phyloP scores from a whole-genome alignment of 2,113 vertebrate species.

The Istiophorus platypterus region DNA sequence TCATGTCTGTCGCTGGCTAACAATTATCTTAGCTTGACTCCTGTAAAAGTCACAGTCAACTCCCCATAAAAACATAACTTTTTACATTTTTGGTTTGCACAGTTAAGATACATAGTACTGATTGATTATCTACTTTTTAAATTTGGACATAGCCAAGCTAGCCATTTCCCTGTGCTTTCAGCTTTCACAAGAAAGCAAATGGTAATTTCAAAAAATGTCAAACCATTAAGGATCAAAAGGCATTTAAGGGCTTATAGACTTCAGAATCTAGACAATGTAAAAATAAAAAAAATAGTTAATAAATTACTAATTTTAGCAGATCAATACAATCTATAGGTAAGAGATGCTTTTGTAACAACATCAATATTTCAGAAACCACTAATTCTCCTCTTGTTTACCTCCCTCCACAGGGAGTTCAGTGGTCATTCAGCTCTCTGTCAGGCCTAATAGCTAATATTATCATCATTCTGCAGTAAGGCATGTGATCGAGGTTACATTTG shows the following conservation, averaged over 20 bases:
- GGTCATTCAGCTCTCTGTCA: neutral
- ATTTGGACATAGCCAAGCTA: neutral
- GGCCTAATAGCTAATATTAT: neutral
- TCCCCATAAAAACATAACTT: too few relatives aligned
- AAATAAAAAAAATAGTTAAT: neutral
- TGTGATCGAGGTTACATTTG: neutral
- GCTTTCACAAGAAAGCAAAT: neutral
- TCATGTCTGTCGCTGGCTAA: too few relatives aligned
- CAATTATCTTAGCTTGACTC: too few relatives aligned
- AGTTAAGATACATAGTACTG: too few relatives aligned
- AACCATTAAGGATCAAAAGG: neutral
- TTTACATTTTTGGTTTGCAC: too few relatives aligned
- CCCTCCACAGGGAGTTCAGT: neutral
- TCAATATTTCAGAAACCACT: conserved; percentile 5
- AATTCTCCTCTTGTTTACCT: neutral
- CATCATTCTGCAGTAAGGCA: neutral
- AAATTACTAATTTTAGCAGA: neutral
- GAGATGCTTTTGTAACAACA: neutral
- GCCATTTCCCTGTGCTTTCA: neutral
- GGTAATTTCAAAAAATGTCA: neutral
- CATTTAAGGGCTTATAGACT: neutral
- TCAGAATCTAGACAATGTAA: neutral
- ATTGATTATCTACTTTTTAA: too few relatives aligned
- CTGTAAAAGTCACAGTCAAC: too few relatives aligned
- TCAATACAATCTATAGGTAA: neutral